Conservation (phyloP, 2,888 invertebrate species). For the Drosophila sordidula region DNA sequence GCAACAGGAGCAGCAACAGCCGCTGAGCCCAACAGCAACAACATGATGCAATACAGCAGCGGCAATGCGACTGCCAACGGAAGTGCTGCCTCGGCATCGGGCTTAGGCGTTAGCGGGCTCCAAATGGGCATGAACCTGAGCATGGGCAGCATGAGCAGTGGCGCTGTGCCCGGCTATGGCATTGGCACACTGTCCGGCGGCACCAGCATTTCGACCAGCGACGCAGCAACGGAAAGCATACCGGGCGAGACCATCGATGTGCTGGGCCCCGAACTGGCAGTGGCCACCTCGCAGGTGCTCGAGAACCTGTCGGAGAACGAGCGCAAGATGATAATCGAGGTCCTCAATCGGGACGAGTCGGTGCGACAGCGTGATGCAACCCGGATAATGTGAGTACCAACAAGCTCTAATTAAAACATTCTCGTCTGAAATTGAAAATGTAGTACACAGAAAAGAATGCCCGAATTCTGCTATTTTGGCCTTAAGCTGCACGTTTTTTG, state of each 20-base stretch:
- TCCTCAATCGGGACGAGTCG: constrained; percentile 86
- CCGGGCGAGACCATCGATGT: constrained; percentile 81
- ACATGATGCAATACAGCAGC: constrained; percentile 69
- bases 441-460: not conserved
- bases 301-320: constrained; percentile 85
- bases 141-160: constrained; percentile 41
- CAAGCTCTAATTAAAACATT: constrained; percentile 5
- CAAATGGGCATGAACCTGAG: constrained; percentile 58
- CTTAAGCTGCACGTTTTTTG: not conserved
- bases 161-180: constrained; percentile 36
- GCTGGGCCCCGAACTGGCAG: constrained; percentile 82
- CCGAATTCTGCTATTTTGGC: not conserved
- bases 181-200: constrained; percentile 43
- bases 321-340: constrained; percentile 86
- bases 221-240: constrained; percentile 71
- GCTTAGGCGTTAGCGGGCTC: constrained; percentile 37
- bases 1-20: constrained; percentile 43
- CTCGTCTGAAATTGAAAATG: not conserved
- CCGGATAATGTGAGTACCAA: constrained; percentile 86
- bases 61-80: constrained; percentile 38
- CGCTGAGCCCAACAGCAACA: constrained; percentile 77
- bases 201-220: constrained; percentile 54
- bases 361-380: constrained; percentile 86
- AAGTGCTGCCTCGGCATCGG: constrained; percentile 36
- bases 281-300: constrained; percentile 83